Evolutionary conservation across 2,113 vertebrate species (phyloP).

Genomic region (Austrofundulus limnaeus): DNA sequence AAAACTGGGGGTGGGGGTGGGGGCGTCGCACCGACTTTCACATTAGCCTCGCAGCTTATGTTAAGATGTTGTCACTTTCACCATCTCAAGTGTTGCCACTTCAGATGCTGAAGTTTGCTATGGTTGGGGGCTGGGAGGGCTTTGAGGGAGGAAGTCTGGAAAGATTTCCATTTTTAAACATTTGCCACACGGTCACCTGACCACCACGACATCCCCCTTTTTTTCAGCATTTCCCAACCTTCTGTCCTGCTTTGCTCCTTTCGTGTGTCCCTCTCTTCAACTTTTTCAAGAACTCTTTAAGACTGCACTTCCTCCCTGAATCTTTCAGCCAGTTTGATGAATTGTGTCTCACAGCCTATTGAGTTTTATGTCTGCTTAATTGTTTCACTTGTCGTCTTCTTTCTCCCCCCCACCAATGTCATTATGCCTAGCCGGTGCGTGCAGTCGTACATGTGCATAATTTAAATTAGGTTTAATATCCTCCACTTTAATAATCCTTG

Average conservation of each 20-base stretch:
- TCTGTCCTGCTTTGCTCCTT: constrained; percentile 59
- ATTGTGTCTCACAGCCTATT: constrained; percentile 60
- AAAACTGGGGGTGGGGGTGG: constrained; percentile 29
- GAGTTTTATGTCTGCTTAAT: constrained; percentile 55
- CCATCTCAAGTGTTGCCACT: constrained; percentile 85
- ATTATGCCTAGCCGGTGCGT: constrained; percentile 57
- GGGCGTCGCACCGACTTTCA: constrained; percentile 67
- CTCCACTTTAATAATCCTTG: constrained; percentile 79
- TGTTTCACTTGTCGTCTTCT: constrained; percentile 47
- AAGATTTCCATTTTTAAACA: constrained; percentile 76
- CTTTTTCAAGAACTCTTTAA: constrained; percentile 68
- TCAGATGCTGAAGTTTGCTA: constrained; percentile 72
- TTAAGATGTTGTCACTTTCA: constrained; percentile 84
- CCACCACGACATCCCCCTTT: constrained; percentile 42
- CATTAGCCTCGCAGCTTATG: constrained; percentile 77
- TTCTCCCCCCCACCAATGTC: constrained; percentile 35
- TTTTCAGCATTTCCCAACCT: constrained; percentile 59
- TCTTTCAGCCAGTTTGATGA: constrained; percentile 57
- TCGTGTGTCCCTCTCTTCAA: constrained; percentile 54
- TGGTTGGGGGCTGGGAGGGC: constrained; percentile 36
- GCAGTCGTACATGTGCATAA: constrained; percentile 70
- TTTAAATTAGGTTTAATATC: constrained; percentile 75
- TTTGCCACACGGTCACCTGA: constrained; percentile 72
- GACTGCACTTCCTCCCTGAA: constrained; percentile 47
- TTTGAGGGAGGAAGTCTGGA: constrained; percentile 66